Base-by-base conservation (phyloP, 2,113 vertebrate genomes). In the Odontesthes bonariensis region DNA sequence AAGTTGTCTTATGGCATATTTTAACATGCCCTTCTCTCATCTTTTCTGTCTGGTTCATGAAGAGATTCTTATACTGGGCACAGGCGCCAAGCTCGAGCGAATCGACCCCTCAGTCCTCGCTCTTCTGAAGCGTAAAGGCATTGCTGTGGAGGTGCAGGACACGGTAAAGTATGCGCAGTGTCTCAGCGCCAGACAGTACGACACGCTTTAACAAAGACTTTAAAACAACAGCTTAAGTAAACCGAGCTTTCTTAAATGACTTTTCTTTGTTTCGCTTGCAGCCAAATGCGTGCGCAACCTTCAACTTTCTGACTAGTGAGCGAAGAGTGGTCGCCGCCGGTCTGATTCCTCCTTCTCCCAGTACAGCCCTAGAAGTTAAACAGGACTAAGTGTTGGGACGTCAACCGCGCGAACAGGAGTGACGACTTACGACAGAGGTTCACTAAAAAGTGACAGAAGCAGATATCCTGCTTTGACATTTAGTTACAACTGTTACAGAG, bases 41-140 rank as follows among this genome's bases (percentile, higher is more conserved):
- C 22, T 47, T 49, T 27, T 67, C 51, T 67, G 46, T 0, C 33
- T 70, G 31, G 2, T 80, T 53, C 46, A 1, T 75, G 40, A 84
- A 99, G 98, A 99, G 90, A 95, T 99, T 73, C 91, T 99, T 13
- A 96, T 99, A 52, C 86, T 99, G 92, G 98, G 98, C n/a, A 96
- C 97, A 0, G 98, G 98, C 7, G 85, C 92, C 60, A 87, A 89
- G 1, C 86, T 95, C 6, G 95, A 98, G 84, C 87, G 93, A 58
- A 90, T 99, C 16, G 83, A 94, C 4, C 88, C 96, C 0, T 4
- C 69, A 0, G 69, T 95, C 3, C 75, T 98, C 2, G 87, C 79
- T 42, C 90, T 94, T 10, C 89, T 99, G 82, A 95, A 88, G 66
- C 88, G 79, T 32, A 95, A 96, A n/a, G 94, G 96, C 60, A 95